These are phyloP conservation scores for Clavelina lepadiformis DNA, from an alignment of 23 tunicate species.

Conservation along the genomic window DNA sequence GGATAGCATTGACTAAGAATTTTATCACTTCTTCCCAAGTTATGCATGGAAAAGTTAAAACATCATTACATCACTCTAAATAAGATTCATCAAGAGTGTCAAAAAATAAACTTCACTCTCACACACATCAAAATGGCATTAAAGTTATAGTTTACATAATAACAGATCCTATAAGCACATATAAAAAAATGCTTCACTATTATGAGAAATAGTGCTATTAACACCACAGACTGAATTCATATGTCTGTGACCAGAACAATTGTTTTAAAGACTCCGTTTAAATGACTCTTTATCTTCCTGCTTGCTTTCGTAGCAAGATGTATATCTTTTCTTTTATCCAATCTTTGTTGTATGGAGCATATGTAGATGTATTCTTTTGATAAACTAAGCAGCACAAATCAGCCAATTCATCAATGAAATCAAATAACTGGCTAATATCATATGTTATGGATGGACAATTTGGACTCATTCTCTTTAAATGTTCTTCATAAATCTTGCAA, in stretches of 20 bases:
- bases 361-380: constrained; percentile 69
- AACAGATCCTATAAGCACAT: constrained; percentile 1
- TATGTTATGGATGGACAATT: constrained; percentile 78
- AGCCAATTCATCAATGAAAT: constrained; percentile 85
- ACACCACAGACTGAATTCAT: too few relatives aligned
- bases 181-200: not conserved
- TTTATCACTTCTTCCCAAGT: too few relatives aligned
- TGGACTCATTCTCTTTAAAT: constrained; percentile 85
- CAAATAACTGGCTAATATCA: constrained; percentile 93
- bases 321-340: constrained; percentile 96
- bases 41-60: too few relatives aligned
- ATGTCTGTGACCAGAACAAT: too few relatives aligned
- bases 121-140: too few relatives aligned
- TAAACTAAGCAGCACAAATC: constrained; percentile 85
- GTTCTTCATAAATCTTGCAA: constrained; percentile 96
- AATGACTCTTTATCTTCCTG: constrained; percentile 78
- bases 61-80: too few relatives aligned
- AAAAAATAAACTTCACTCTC: too few relatives aligned
- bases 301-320: constrained; percentile 87
- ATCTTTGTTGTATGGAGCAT: constrained; percentile 87
- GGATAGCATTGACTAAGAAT: too few relatives aligned
- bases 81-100: too few relatives aligned
- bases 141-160: too few relatives aligned
- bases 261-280: too few relatives aligned
- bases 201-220: too few relatives aligned